Percentiles rank a stretch among this genome's conserved stretches.
Conservation (phyloP, 2,888 invertebrate species). For the Polyommatus iphigenia region DNA sequence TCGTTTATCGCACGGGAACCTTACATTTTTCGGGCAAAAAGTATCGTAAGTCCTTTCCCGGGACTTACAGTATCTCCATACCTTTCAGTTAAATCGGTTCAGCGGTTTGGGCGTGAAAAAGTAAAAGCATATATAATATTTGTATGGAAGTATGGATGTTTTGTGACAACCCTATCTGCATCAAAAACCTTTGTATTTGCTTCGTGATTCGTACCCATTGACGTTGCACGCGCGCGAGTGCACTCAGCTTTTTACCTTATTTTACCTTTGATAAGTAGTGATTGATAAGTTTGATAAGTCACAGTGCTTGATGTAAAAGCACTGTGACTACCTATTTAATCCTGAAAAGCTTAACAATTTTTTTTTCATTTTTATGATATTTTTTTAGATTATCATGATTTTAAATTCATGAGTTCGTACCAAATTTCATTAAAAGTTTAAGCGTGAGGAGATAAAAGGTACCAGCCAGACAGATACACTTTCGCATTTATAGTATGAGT, state of each 20-base stretch:
- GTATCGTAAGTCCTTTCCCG: too few species aligned
- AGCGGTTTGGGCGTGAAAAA: too few species aligned
- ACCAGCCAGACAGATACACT: too few species aligned
- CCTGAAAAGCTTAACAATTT: not conserved
- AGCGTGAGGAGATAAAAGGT: too few species aligned
- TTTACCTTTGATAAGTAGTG: not conserved
- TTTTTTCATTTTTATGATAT: not conserved
- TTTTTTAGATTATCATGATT: not conserved
- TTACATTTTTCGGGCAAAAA: too few species aligned
- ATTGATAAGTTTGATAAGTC: too few species aligned
- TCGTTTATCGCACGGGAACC: too few species aligned
- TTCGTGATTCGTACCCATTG: not conserved
- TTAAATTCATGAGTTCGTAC: not conserved
- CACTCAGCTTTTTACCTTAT: not conserved
- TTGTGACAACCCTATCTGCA: not conserved
- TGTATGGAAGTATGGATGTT: not conserved
- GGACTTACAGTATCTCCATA: too few species aligned
- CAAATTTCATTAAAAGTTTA: too few species aligned
- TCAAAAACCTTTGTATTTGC: slow-evolving; percentile 3
- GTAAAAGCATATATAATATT: too few species aligned
- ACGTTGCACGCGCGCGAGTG: not conserved
- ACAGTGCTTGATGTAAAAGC: not conserved
- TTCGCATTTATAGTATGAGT: too few species aligned
- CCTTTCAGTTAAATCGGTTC: too few species aligned
- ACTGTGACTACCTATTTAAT: not conserved